Base-by-base conservation (phyloP, 2,113 vertebrate genomes). In the Hemibagrus wyckioides region DNA sequence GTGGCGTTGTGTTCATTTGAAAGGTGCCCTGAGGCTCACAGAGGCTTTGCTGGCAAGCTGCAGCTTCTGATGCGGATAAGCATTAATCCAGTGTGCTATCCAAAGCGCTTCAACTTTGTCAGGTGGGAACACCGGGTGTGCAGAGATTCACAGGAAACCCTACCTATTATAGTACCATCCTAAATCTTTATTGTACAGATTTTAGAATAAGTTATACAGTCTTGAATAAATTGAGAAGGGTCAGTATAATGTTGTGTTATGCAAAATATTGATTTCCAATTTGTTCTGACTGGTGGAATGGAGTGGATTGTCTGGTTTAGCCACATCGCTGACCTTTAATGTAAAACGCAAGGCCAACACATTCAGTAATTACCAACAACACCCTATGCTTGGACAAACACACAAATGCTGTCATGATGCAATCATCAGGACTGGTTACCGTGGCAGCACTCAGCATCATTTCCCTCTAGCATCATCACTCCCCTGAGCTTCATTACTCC, bases 1-100 rank as follows among this genome's bases (percentile, higher is more conserved):
- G 54, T 75, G 57, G 63, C 61, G 65, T 63, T 67, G 36, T 87
- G 80, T 77, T 85, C 77, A 41, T 86, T 82, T 85, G 57, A 89
- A 89, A 82, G 39, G 52, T 82, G 82, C 56, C 82, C 85, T 56
- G 77, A 73, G 82, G 82, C 54, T 81, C 82, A 61, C 82, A 13
- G 52, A 54, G 67, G 88, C 88, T 89, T 85, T 89, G 85, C 67
- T 21, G 39, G 63, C 82, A 75, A 83, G 88, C 85, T 81, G 57
- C 81, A 89, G 85, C 33, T 84, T 83, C 82, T 89, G 85, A 87
- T 87, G 63, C 54, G 77, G 88, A 89, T 87, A 89, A 89, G 82
- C 77, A 82, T 69, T 89, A 89, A 89, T 87, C 77, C 77, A 76
- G 73, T 75, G 54, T 80, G 79, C 82, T 81, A 52, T 79, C 63